These are phyloP conservation scores for Acleris literana DNA, from an alignment of 2,888 invertebrate genomes.

Conservation along the genomic window DNA sequence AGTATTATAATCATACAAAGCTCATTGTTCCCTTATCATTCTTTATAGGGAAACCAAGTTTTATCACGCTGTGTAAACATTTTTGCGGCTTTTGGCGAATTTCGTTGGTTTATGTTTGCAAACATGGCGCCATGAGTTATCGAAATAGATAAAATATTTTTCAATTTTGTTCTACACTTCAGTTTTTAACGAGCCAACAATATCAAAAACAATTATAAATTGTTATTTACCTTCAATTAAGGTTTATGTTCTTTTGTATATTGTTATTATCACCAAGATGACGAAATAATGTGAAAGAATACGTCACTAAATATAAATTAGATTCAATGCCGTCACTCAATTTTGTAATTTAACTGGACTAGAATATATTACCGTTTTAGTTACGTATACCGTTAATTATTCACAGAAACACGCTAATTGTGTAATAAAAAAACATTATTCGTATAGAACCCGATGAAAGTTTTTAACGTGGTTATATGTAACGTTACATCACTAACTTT, in stretches of 20 bases:
- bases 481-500: slow-evolving; percentile 50
- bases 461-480: slow-evolving; percentile 34
- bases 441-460: slow-evolving; percentile 43
- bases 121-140: slow-evolving; percentile 1
- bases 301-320: not conserved
- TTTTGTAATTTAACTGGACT: slow-evolving; percentile 20
- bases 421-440: slow-evolving; percentile 49
- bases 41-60: slow-evolving; percentile 54
- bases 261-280: not conserved
- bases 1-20: slow-evolving; percentile 23
- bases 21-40: slow-evolving; percentile 20
- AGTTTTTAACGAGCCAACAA: not conserved
- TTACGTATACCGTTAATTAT: slow-evolving; percentile 49
- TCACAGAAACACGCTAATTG: slow-evolving; percentile 48
- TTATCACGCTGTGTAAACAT: slow-evolving; percentile 38
- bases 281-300: not conserved
- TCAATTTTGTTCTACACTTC: not conserved
- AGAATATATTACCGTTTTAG: slow-evolving; percentile 42
- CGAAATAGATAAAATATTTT: not conserved
- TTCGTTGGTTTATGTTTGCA: slow-evolving; percentile 17
- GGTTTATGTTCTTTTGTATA: not conserved
- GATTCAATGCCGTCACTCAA: slow-evolving; percentile 4
- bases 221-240: not conserved
- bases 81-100: slow-evolving; percentile 36
- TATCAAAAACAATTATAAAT: not conserved